These are phyloP conservation scores for Pterocles burchelli DNA, from an alignment of 2,113 vertebrate species.

Conservation along the genomic window DNA sequence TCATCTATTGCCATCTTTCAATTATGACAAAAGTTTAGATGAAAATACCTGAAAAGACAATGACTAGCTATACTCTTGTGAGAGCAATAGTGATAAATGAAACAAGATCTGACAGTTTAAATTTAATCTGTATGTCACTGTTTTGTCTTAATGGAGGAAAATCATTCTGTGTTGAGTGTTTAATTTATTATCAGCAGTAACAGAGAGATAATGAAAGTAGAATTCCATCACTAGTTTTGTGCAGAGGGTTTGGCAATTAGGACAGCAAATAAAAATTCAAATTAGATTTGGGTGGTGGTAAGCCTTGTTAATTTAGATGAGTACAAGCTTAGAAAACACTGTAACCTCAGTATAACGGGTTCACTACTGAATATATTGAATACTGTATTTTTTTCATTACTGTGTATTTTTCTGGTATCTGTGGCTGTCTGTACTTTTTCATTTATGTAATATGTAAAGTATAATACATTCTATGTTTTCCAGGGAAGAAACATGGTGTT, in stretches of 20 bases:
- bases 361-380: background rate
- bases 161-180: conserved; percentile 68
- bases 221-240: conserved; percentile 40
- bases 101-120: conserved; percentile 74
- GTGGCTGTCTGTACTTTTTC: background rate
- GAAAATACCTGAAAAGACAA: conserved; percentile 51
- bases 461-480: background rate
- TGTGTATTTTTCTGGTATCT: background rate
- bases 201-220: conserved; percentile 47
- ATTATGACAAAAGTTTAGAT: conserved; percentile 33
- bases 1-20: background rate
- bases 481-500: background rate
- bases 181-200: conserved; percentile 61
- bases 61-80: conserved; percentile 28
- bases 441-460: background rate
- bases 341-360: background rate
- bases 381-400: background rate
- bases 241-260: conserved; percentile 46
- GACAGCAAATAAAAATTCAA: conserved; percentile 61
- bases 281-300: conserved; percentile 46
- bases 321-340: conserved; percentile 6
- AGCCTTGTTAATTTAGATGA: conserved; percentile 47
- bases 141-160: conserved; percentile 72
- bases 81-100: conserved; percentile 51
- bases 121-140: conserved; percentile 72